A percentile compares a stretch with the other conserved stretches of the same genome.
Evolutionary conservation across 1,140 invertebrate genomes (phyloP).

Genomic region (Andrena cerasifolii): DNA sequence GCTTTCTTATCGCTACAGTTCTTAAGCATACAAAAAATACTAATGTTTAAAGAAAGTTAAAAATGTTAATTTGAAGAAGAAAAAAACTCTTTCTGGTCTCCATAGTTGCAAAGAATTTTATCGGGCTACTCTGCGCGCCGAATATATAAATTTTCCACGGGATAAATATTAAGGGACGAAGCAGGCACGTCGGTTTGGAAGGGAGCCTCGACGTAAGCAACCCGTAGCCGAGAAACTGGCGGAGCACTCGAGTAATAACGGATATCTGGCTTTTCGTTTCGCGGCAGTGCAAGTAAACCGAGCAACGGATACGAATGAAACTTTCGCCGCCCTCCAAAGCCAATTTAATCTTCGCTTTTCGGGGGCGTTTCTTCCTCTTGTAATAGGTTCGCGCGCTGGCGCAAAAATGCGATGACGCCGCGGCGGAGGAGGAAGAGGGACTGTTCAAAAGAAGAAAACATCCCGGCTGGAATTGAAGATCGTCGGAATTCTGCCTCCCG

Average conservation of each 20-base stretch:
- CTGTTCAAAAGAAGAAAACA: neutral
- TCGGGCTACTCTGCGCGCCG: no score
- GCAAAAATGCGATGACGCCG: conserved; percentile 43
- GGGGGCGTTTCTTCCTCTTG: conserved; percentile 58
- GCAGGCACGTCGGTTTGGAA: neutral
- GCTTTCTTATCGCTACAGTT: no score
- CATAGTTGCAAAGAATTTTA: neutral
- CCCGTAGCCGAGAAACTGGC: conserved; percentile 16
- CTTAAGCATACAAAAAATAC: no score
- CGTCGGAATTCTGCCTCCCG: conserved; percentile 20
- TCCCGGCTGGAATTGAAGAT: conserved; percentile 25
- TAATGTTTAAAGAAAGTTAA: no score
- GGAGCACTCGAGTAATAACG: conserved; percentile 49
- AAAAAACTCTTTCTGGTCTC: no score
- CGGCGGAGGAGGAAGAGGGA: neutral
- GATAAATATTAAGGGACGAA: conserved; percentile 1
- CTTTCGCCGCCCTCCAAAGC: conserved; percentile 56
- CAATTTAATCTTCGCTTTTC: conserved; percentile 67
- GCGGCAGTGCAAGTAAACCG: conserved; percentile 34
- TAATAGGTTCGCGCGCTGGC: conserved; percentile 57
- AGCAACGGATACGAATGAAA: conserved; percentile 49
- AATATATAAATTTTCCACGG: conserved; percentile 4
- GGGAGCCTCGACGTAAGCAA: conserved; percentile 1
- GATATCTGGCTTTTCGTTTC: conserved; percentile 37
- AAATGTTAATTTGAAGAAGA: no score